A percentile compares a stretch with the other conserved stretches of the same genome.
phyloP scores from a whole-genome alignment of 2,797 vertebrate genomes.

The Tokudaia muenninki region DNA sequence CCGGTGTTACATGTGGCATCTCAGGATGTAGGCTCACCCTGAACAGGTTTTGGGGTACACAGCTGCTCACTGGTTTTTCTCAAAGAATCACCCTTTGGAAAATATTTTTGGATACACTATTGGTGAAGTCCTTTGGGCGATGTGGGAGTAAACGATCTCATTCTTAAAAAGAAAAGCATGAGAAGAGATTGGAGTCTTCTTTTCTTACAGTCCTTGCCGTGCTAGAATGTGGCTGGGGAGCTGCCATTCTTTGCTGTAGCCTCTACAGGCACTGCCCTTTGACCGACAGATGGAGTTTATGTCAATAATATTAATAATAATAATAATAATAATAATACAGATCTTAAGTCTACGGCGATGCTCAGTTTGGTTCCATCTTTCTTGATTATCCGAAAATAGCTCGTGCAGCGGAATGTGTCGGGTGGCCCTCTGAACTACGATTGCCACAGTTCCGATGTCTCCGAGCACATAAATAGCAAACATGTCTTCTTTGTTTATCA shows the following conservation, averaged over 20 bases:
- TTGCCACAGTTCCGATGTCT: background rate
- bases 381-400: background rate
- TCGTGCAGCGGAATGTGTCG: background rate
- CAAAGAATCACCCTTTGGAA: background rate
- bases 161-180: background rate
- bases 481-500: background rate
- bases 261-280: background rate
- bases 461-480: background rate
- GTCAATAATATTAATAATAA: background rate
- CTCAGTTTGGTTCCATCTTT: background rate
- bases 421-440: rapidly evolving
- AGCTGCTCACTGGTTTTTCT: background rate
- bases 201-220: background rate
- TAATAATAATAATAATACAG: background rate
- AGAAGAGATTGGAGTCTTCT: background rate
- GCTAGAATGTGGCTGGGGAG: background rate
- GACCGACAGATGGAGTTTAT: background rate
- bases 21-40: background rate
- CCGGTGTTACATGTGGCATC: background rate
- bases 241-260: too few species aligned
- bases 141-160: background rate
- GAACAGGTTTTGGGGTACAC: background rate
- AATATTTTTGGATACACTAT: background rate
- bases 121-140: background rate
- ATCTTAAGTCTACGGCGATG: background rate